Base-by-base conservation (phyloP, 2,113 vertebrate species). In the Mesitornis unicolor region DNA sequence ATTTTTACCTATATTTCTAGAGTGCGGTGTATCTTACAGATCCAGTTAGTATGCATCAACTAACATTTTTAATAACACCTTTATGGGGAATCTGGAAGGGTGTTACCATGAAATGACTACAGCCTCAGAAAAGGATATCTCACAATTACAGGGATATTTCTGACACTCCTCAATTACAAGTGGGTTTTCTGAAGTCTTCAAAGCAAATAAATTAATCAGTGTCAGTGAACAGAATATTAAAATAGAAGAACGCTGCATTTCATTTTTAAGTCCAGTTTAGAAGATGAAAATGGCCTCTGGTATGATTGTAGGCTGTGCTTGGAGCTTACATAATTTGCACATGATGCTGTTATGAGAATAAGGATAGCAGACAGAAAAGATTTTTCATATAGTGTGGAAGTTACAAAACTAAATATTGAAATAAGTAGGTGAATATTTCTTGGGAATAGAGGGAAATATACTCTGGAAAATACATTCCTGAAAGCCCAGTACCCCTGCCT, bases 141-240 rank as follows among this genome's bases (percentile, higher is more conserved):
- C 61, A 87, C 20, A 77, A 78, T 21, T 87, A 80, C 38, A 77
- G 56, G 97, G 59, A 68, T 67, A 54, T 89, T 96, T 95, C 64
- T 47, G 95, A 60, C 6, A 40, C 51, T 91, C 60, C n/a, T 87
- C 42, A 61, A 50, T 93, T 93, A 65, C 24, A 64, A 75, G 51
- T 89, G 40, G 29, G 38, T 10, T 89, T 51, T 38, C 28, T 17
- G 47, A 21, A 70, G 22, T 54, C 61, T 96, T 76, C 68, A 94
- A 86, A 94, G 61, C 33, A 96, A 93, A 65, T 69, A 87, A 79
- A 97, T 84, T 84, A 93, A 60, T 87, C 25, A 65, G 5, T 77
- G 31, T 76, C 60, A 77, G 35, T 53, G 81, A 96, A 48, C 8
- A 45, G 35, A 59, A 67, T 90, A 84, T 84, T 90, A 94, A 96